Evolutionary conservation across 2,888 invertebrate species (phyloP).

Genomic region (Drosophila anomalata): DNA sequence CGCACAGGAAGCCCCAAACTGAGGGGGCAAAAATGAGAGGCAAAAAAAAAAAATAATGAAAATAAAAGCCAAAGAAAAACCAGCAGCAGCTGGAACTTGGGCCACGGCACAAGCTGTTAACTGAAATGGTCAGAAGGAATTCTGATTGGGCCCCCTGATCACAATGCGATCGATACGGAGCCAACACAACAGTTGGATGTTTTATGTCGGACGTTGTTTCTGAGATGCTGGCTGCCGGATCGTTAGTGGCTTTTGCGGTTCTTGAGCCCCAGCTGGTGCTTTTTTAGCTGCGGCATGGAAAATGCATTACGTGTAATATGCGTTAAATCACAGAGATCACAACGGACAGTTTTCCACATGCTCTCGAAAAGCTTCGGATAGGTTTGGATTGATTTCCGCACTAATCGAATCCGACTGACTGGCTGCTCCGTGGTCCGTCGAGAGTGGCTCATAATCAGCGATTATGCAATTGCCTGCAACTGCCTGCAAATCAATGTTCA

Average conservation of each 20-base stretch:
- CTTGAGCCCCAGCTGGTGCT: constrained; percentile 32
- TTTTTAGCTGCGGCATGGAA: constrained; percentile 60
- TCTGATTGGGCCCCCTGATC: constrained; percentile 43
- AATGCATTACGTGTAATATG: constrained; percentile 74
- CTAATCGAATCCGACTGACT: constrained; percentile 71
- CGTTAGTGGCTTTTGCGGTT: constrained; percentile 75
- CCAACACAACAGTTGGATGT: constrained; percentile 38
- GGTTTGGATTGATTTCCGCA: constrained; percentile 69
- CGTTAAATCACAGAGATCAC: constrained; percentile 72
- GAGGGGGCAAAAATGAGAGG: constrained; percentile 1
- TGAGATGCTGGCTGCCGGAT: constrained; percentile 32
- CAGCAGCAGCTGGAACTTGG: constrained; percentile 26
- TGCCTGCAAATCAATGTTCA: constrained; percentile 69
- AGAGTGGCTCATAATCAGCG: constrained; percentile 66
- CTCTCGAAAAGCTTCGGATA: constrained; percentile 16
- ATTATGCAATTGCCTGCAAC: constrained; percentile 72
- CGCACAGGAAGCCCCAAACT: constrained; percentile 47
- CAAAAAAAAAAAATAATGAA: not conserved
- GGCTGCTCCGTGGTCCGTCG: constrained; percentile 19
- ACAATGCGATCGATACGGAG: constrained; percentile 36
- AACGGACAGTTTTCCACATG: constrained; percentile 54
- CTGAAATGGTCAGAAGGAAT: constrained; percentile 42
- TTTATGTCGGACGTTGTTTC: constrained; percentile 10
- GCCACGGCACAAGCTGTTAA: constrained; percentile 34
- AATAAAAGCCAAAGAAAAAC: constrained; percentile 9